Evolutionary conservation across 1,140 invertebrate genomes (phyloP).

Genomic region (Drosophila ohnishii): DNA sequence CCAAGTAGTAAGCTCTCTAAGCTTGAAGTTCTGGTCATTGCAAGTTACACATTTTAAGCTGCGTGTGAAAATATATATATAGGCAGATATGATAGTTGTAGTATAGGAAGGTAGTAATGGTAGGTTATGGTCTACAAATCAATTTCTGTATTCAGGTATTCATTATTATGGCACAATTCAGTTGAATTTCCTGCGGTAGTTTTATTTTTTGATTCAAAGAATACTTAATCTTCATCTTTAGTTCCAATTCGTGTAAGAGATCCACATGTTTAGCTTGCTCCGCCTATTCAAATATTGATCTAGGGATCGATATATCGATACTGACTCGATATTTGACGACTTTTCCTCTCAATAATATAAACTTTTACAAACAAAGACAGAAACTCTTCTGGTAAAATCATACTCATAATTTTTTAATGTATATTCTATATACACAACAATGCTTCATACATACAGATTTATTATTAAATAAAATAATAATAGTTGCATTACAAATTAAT

Average conservation of each 20-base stretch:
- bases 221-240: slow-evolving; percentile 8
- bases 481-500: slow-evolving; percentile 76
- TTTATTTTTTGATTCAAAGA: slow-evolving; percentile 29
- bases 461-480: slow-evolving; percentile 72
- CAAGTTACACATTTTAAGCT: slow-evolving; percentile 10
- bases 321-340: neutral
- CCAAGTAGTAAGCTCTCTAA: slow-evolving; percentile 33
- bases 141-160: slow-evolving; percentile 57
- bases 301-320: neutral
- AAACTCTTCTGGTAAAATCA: slow-evolving; percentile 56
- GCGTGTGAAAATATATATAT: slow-evolving; percentile 22
- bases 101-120: slow-evolving; percentile 7
- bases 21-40: slow-evolving; percentile 9
- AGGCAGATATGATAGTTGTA: slow-evolving; percentile 36
- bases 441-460: slow-evolving; percentile 61
- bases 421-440: slow-evolving; percentile 82
- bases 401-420: slow-evolving; percentile 73
- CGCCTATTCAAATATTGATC: neutral
- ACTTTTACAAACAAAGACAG: slow-evolving; percentile 18
- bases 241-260: slow-evolving; percentile 19
- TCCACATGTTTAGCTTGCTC: neutral
- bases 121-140: slow-evolving; percentile 15
- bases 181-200: slow-evolving; percentile 7
- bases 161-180: slow-evolving; percentile 43
- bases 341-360: slow-evolving; percentile 1